Evolutionary conservation across 30 jellyfish, hydroid and myxozoan species (phyloP), one percentile per base, ranked within the genome.

Genomic region (Chrysaora quinquecirrha): DNA sequence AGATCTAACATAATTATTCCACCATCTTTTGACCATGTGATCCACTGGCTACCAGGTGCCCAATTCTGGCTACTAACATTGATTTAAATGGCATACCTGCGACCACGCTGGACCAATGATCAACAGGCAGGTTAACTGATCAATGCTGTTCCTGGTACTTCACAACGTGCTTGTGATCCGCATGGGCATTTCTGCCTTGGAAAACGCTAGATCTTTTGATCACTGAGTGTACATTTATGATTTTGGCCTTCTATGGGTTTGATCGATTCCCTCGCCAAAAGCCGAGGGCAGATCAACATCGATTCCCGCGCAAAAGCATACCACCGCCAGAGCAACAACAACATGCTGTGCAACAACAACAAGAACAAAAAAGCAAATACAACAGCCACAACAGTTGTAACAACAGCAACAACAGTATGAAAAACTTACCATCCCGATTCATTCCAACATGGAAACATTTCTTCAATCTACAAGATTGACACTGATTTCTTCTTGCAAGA

Each of bases 391-490:
- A n/a, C n/a, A n/a, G n/a, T n/a, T n/a, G n/a, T n/a, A n/a, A n/a
- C n/a, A n/a, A n/a, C n/a, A n/a, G n/a, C n/a, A n/a, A n/a, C n/a
- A n/a, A n/a, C n/a, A n/a, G n/a, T n/a, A n/a, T n/a, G n/a, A n/a
- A n/a, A n/a, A n/a, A 52, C 99, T 64, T 72, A 95, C 99, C 99
- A 38, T 89, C 97, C 67, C 97, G 80, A 76, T 95, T 89, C 99
- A 95, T 95, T 21, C 95, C 88, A 38, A 89, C 97, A 24, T 89
- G 95, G 67, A 83, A 89, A 64, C 99, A 95, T 77, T 95, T 95
- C 77, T 86, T 89, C 43, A 89, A 78, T 33, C 99, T 87, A 71
- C 99, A 95, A 3, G 99, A 88, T 54, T 95, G 97, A 50, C 99
- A 95, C 65, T 89, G 97, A 64, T 89, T 95, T 43, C 99, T 61